Conservation (phyloP, 1,140 invertebrate species). For the Drosophila trapezifrons region DNA sequence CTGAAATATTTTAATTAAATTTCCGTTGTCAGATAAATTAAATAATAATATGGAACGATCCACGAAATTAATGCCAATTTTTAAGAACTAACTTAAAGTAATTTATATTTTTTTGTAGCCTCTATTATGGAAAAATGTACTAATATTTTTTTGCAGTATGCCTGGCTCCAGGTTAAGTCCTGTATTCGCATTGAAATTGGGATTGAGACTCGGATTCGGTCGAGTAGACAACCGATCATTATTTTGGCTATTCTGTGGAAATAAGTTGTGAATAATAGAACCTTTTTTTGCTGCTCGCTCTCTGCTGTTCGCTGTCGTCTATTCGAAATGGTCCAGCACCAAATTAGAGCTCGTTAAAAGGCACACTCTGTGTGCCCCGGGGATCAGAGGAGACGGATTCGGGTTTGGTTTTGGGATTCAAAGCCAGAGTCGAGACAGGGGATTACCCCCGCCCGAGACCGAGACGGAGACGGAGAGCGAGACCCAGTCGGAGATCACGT, state of each 20-base stretch:
- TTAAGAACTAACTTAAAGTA: too few species aligned
- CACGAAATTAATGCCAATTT: too few species aligned
- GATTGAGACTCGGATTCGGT: constrained; percentile 32
- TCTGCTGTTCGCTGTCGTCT: constrained; percentile 13
- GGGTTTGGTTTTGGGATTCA: constrained; percentile 10
- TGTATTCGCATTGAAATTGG: constrained; percentile 36
- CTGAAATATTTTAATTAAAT: too few species aligned
- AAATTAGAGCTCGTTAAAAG: constrained; percentile 82
- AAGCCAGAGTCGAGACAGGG: constrained; percentile 37
- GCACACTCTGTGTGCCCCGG: constrained; percentile 65
- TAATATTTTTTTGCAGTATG: constrained; percentile 14
- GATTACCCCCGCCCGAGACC: constrained; percentile 53
- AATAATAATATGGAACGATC: too few species aligned
- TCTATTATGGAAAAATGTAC: too few species aligned
- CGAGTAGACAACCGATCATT: constrained; percentile 66
- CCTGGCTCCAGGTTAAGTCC: constrained; percentile 39
- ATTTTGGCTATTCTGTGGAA: constrained; percentile 64
- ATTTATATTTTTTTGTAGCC: too few species aligned
- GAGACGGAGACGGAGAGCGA: constrained; percentile 17
- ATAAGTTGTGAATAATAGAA: constrained; percentile 58
- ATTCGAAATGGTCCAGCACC: constrained; percentile 68
- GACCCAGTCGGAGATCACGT: constrained; percentile 53
- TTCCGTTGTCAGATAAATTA: too few species aligned
- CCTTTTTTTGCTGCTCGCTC: constrained; percentile 45
- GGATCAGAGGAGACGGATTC: constrained; percentile 31